Percentiles rank a stretch among this genome's conserved stretches.
These are phyloP conservation scores for Linyphia triangularis DNA, from an alignment of 2,888 invertebrate species.

Conservation along the genomic window DNA sequence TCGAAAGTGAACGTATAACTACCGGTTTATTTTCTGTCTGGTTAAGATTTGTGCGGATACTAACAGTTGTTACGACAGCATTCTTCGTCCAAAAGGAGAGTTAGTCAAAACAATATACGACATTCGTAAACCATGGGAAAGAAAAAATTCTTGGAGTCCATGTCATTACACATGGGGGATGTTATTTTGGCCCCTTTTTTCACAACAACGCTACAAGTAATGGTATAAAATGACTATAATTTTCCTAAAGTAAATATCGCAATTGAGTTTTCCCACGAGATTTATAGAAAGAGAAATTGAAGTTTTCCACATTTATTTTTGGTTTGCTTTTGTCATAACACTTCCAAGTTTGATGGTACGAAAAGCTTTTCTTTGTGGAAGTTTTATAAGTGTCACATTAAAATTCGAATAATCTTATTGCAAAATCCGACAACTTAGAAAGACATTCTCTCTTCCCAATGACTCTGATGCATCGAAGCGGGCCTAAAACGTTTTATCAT, in stretches of 20 bases:
- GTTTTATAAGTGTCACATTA: no score
- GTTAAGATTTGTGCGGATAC: neutral
- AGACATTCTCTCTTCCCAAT: no score
- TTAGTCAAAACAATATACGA: neutral
- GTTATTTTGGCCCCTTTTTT: neutral
- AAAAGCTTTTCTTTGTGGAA: no score
- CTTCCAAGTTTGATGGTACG: no score
- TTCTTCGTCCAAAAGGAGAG: neutral
- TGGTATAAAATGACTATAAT: neutral
- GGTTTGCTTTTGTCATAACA: no score
- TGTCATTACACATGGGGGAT: neutral
- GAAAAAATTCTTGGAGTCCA: neutral
- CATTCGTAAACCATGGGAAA: neutral
- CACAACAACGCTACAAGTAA: neutral
- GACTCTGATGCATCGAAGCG: no score
- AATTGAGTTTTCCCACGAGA: neutral
- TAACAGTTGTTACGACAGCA: neutral
- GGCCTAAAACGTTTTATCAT: no score
- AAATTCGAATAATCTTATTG: no score
- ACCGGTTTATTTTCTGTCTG: neutral
- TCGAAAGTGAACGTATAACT: neutral
- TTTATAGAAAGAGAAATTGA: neutral
- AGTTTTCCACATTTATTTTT: no score
- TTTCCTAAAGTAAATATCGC: neutral
- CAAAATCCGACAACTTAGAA: no score